Evolutionary conservation across 2,888 invertebrate species (phyloP).

Genomic region (Lasioglossum lativentre): DNA sequence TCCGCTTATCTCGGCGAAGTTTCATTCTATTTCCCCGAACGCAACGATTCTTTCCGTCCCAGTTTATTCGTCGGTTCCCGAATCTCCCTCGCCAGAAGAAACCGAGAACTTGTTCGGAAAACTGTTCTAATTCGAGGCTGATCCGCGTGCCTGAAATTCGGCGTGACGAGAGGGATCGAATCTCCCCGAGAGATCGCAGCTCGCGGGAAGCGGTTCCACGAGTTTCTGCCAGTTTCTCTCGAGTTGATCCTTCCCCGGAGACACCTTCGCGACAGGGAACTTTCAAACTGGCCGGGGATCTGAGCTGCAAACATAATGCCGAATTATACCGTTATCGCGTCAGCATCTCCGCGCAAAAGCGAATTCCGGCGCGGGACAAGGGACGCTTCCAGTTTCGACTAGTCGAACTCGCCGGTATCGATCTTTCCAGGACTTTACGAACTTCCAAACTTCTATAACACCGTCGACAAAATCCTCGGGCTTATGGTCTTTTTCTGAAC

Average conservation of each 20-base stretch:
- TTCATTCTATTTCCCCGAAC: not conserved
- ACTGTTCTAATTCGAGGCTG: conserved; percentile 5
- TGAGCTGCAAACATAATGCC: conserved; percentile 16
- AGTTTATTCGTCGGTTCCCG: not conserved
- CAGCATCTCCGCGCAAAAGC: not conserved
- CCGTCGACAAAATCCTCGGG: not conserved
- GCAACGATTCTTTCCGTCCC: conserved; percentile 1
- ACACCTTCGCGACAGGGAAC: conserved; percentile 10
- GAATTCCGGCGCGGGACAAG: not conserved
- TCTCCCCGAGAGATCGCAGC: conserved; percentile 6
- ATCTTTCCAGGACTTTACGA: not conserved
- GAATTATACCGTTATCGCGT: conserved; percentile 40
- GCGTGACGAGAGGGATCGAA: not conserved
- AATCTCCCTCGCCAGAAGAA: not conserved
- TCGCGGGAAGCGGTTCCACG: not conserved
- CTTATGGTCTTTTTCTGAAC: conserved; percentile 6
- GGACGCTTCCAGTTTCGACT: not conserved
- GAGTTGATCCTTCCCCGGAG: conserved; percentile 30
- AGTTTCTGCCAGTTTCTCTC: not conserved
- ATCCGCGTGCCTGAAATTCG: not conserved
- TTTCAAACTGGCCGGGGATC: not conserved
- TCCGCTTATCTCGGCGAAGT: not conserved
- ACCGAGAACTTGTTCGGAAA: not conserved
- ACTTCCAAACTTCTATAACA: not conserved
- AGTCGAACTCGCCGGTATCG: conserved; percentile 11